These are phyloP conservation scores for Falco novaeseelandiae DNA, from an alignment of 2,797 vertebrate species.

Conservation along the genomic window DNA sequence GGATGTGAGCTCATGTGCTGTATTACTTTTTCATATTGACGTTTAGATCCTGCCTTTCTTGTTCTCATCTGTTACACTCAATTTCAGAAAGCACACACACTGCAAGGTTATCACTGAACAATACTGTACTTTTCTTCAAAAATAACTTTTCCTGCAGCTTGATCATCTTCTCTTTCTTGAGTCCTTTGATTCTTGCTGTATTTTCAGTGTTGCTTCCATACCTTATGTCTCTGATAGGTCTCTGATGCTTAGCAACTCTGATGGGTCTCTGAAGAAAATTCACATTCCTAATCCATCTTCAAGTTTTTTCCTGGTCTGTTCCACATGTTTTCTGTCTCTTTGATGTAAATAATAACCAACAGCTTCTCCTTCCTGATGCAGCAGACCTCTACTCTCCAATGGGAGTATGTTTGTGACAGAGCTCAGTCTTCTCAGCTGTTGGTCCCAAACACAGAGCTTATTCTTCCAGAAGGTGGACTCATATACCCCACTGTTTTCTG, in stretches of 20 bases:
- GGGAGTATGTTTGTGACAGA: rapidly evolving
- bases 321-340: neutral
- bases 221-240: neutral
- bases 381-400: neutral
- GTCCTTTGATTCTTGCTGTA: neutral
- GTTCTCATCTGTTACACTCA: neutral
- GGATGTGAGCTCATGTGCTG: neutral
- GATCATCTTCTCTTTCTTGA: neutral
- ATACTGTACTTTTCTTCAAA: neutral
- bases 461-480: neutral
- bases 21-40: neutral
- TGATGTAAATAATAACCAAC: neutral
- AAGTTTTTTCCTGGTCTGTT: neutral
- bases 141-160: neutral
- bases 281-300: neutral
- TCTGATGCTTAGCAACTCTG: neutral
- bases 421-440: neutral
- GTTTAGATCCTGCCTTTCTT: neutral
- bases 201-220: neutral
- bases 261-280: neutral
- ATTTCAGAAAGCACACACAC: neutral
- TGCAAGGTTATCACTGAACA: neutral
- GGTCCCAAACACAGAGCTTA: neutral
- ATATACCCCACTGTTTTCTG: neutral
- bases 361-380: neutral